Conservation (phyloP, 2,888 invertebrate genomes). For the Ceriagrion tenellum region DNA sequence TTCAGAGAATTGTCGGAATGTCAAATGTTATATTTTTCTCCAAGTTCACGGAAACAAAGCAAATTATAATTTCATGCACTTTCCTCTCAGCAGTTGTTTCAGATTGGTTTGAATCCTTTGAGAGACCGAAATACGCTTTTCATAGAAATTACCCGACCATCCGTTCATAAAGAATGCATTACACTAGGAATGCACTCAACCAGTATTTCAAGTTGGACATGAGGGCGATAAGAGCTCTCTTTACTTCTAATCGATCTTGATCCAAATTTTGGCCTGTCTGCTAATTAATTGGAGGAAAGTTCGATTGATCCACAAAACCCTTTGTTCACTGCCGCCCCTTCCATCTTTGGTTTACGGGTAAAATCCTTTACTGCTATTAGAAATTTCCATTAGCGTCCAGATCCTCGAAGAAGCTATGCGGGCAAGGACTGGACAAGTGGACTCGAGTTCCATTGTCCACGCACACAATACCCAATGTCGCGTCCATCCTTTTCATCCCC, state of each 20-base stretch:
- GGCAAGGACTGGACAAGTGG: not conserved
- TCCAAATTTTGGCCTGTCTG: not conserved
- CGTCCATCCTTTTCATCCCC: not conserved
- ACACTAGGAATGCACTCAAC: not conserved
- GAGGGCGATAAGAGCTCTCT: not conserved
- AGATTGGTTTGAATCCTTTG: not conserved
- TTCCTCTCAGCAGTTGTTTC: not conserved
- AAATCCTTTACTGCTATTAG: not conserved
- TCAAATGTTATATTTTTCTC: not conserved
- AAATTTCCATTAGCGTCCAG: not conserved
- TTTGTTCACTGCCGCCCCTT: not conserved
- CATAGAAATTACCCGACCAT: not conserved
- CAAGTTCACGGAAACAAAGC: not conserved
- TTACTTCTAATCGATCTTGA: not conserved
- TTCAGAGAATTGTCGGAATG: not conserved
- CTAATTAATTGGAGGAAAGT: not conserved
- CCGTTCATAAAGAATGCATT: not conserved
- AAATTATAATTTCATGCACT: not conserved
- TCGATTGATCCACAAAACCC: not conserved
- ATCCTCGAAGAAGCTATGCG: not conserved
- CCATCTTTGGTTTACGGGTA: not conserved
- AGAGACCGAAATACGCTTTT: not conserved
- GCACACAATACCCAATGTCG: not conserved
- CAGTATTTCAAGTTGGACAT: not conserved
- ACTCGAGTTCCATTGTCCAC: not conserved